Evolutionary conservation across 2,797 vertebrate species (phyloP).

Genomic region (Pogonophryne albipinna): DNA sequence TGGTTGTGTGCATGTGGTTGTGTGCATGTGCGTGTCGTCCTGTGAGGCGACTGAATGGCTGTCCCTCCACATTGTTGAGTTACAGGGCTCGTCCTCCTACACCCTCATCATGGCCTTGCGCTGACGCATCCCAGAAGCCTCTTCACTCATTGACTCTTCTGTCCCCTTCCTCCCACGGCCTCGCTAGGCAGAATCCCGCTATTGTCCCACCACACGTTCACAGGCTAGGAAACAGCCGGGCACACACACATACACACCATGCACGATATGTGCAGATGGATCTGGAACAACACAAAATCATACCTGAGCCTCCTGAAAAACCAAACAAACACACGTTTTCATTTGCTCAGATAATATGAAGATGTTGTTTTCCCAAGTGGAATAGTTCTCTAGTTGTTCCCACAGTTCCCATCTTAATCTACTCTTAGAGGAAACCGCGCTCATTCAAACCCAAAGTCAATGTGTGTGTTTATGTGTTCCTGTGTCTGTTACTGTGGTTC

Average conservation of each 20-base stretch:
- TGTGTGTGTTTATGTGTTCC: conserved; percentile 60
- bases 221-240: conserved; percentile 62
- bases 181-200: conserved; percentile 78
- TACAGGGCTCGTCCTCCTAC: conserved; percentile 80
- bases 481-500: conserved; percentile 58
- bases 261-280: conserved; percentile 44
- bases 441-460: conserved; percentile 55
- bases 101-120: conserved; percentile 73
- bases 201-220: conserved; percentile 79
- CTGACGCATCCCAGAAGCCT: conserved; percentile 85
- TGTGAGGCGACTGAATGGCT: conserved; percentile 64
- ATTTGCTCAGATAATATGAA: conserved; percentile 15
- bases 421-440: conserved; percentile 55
- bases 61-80: conserved; percentile 75
- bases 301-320: conserved; percentile 31
- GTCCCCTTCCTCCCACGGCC: conserved; percentile 85
- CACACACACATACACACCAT: conserved; percentile 30
- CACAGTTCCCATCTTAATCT: conserved; percentile 62
- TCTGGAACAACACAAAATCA: neutral
- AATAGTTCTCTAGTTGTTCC: conserved; percentile 58
- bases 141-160: conserved; percentile 88
- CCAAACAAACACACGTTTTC: neutral
- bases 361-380: conserved; percentile 3
- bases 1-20: conserved; percentile 45
- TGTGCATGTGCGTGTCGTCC: conserved; percentile 45